phyloP scores from a whole-genome alignment of 2,797 vertebrate species.

The Miichthys miiuy region DNA sequence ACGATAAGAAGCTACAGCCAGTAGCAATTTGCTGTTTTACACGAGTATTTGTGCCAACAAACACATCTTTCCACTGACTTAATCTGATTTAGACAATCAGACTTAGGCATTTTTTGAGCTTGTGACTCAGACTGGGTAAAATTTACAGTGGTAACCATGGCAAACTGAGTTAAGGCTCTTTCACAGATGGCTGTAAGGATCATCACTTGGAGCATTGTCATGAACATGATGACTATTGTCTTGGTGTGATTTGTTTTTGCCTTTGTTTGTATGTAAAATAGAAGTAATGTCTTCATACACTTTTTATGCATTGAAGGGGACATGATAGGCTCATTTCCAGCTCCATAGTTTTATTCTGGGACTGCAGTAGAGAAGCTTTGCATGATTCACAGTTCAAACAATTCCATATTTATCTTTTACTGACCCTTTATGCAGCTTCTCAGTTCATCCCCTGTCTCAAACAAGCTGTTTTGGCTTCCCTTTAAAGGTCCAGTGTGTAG shows the following conservation, averaged over 20 bases:
- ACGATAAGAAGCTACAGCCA: background rate
- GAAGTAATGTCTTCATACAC: background rate
- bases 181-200: conserved; percentile 52
- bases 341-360: too few species aligned
- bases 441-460: too few species aligned
- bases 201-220: conserved; percentile 39
- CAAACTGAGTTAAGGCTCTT: conserved; percentile 16
- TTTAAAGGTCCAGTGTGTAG: too few species aligned
- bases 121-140: conserved; percentile 20
- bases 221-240: conserved; percentile 15
- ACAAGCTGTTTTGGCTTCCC: too few species aligned
- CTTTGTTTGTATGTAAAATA: conserved; percentile 20
- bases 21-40: background rate
- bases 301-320: background rate
- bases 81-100: background rate
- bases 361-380: too few species aligned
- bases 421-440: too few species aligned
- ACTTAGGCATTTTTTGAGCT: background rate
- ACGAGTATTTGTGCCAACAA: background rate
- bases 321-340: too few species aligned
- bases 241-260: conserved; percentile 11
- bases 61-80: background rate
- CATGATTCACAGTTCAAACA: too few species aligned
- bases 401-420: too few species aligned
- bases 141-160: conserved; percentile 45